Percentiles rank a stretch among this genome's conserved stretches.
phyloP scores from a whole-genome alignment of 2,888 invertebrate genomes.

The Epinotia bilunana region DNA sequence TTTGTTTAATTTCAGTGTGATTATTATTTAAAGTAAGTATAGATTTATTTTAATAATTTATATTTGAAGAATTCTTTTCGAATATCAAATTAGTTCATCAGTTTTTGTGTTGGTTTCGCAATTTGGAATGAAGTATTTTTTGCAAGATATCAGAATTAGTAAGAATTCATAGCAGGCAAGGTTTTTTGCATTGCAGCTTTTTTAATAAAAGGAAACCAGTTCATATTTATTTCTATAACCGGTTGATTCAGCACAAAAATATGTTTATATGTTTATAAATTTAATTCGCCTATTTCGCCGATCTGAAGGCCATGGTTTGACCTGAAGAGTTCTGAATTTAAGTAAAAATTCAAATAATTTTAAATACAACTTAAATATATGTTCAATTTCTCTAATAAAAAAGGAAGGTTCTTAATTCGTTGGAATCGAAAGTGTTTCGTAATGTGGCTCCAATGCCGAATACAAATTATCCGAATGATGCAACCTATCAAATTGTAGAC shows the following conservation, averaged over 20 bases:
- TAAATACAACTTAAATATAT: background rate
- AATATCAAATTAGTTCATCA: background rate
- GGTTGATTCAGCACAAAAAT: background rate
- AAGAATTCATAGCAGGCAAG: background rate
- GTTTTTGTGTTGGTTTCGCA: background rate
- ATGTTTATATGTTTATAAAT: background rate
- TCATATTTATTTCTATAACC: background rate
- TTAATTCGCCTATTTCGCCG: background rate
- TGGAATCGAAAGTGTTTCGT: background rate
- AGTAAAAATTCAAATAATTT: background rate
- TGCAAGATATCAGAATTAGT: background rate
- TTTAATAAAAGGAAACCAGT: background rate
- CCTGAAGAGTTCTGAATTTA: background rate
- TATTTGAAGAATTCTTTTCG: background rate
- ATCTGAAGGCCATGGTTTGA: background rate
- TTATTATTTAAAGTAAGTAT: slow-evolving; percentile 16
- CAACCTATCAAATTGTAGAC: slow-evolving; percentile 19
- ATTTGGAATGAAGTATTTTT: background rate
- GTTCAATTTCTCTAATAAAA: background rate
- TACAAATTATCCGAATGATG: slow-evolving; percentile 10
- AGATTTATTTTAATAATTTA: background rate
- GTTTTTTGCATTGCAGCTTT: background rate
- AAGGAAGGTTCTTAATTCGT: slow-evolving; percentile 2
- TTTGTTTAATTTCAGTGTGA: background rate
- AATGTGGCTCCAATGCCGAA: slow-evolving; percentile 15